Evolutionary conservation across 2,113 vertebrate genomes (phyloP), one percentile per base, ranked within the genome.

Genomic region (Mesembrinibis cayennensis): DNA sequence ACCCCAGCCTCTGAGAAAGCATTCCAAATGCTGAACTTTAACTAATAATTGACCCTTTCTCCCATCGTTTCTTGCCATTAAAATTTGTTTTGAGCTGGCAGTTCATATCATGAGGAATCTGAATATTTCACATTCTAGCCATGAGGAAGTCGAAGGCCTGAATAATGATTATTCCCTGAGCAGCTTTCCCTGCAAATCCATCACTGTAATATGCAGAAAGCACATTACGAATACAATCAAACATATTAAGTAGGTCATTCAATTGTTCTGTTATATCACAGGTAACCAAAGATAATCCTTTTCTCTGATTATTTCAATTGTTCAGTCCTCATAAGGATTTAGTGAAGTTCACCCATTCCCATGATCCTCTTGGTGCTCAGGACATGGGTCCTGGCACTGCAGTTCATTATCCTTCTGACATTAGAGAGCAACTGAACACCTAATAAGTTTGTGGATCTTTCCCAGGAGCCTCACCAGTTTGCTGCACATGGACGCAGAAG

Each of bases 91-190:
- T 79, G 23, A 94, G n/a, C 47, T 87, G 52, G 20, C 44, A 89
- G 82, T 36, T 93, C 56, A 61, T 59, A 93, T 78, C 36, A 56
- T 1, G 19, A 82, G 16, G 44, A 92, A 82, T 69, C 29, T 20
- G 70, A 82, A 34, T 82, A 89, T 59, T 94, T 93, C 87, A 44
- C 56, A 56, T 83, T 89, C 61, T 79, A 95, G 44, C 56, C 45
- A 76, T 56, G 52, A 85, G 61, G 45, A 94, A 93, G 32, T 47
- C 4, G 0, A 90, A 93, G 63, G 50, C 36, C 65, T 91, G 73
- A 89, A 91, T 79, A 93, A 93, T 59, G 50, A 93, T 76, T 91
- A 86, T 34, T 96, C 52, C 70, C 77, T 50, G 58, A 79, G 52
- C 61, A 89, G 65, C 30, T 52, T 80, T 76, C 52, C 65, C 73